These are phyloP conservation scores for Micromussa lordhowensis DNA, from an alignment of 92 coral and sea anemone genomes.

Conservation along the genomic window DNA sequence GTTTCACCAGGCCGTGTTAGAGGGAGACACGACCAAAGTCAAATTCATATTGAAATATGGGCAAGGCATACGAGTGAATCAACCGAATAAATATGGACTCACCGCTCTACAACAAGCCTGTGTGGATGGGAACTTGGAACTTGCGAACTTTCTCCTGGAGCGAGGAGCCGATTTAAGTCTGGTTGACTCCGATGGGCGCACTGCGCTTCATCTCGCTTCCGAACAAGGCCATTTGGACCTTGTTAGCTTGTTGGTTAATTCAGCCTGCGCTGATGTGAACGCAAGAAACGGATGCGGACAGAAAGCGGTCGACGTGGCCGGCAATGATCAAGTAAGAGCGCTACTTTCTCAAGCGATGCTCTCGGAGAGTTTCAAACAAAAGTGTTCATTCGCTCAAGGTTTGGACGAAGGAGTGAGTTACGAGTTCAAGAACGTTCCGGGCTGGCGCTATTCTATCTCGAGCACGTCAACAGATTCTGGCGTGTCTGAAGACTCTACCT, in stretches of 20 bases:
- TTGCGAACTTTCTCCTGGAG: conserved; percentile 90
- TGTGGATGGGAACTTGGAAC: conserved; percentile 78
- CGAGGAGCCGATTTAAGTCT: conserved; percentile 91
- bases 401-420: conserved; percentile 59
- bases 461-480: conserved; percentile 98
- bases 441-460: conserved; percentile 89
- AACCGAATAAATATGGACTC: conserved; percentile 80
- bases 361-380: conserved; percentile 84
- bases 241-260: conserved; percentile 86
- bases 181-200: conserved; percentile 79
- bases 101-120: conserved; percentile 95
- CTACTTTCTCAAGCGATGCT: conserved; percentile 85
- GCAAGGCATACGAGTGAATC: conserved; percentile 90
- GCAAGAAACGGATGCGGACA: conserved; percentile 81
- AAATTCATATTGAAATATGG: conserved; percentile 88
- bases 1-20: conserved; percentile 94
- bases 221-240: conserved; percentile 81
- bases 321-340: conserved; percentile 75
- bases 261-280: conserved; percentile 93
- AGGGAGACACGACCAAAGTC: conserved; percentile 95
- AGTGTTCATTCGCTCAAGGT: conserved; percentile 63
- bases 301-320: conserved; percentile 87
- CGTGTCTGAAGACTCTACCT: conserved; percentile 81
- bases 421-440: conserved; percentile 80
- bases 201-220: conserved; percentile 92